Conservation (phyloP, 2,797 vertebrate genomes). For the Acridotheres tristis region DNA sequence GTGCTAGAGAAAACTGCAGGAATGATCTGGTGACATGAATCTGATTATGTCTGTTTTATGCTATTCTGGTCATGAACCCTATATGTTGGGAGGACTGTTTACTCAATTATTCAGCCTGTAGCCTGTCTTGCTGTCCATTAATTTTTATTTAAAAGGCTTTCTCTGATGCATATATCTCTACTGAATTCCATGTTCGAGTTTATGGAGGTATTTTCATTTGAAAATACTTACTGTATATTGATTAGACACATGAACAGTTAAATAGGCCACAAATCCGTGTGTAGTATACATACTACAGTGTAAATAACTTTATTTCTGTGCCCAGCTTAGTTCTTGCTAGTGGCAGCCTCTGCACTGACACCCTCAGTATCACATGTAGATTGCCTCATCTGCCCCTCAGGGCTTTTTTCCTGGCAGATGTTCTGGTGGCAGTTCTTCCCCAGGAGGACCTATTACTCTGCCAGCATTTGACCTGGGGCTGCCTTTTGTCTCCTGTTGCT, state of each 20-base stretch:
- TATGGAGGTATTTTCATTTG: background rate
- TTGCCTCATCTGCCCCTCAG: background rate
- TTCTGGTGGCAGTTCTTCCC: background rate
- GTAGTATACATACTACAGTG: background rate
- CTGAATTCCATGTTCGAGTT: background rate
- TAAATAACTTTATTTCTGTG: background rate
- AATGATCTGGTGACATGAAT: background rate
- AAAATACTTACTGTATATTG: background rate
- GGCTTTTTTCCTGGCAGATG: background rate
- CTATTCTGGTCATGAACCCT: background rate
- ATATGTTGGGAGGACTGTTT: background rate
- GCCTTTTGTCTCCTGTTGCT: slow-evolving; percentile 13
- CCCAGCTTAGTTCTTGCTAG: background rate
- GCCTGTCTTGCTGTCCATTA: background rate
- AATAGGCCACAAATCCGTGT: background rate
- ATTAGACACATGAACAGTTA: background rate
- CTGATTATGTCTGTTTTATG: background rate
- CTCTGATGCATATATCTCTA: background rate
- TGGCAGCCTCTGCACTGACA: background rate
- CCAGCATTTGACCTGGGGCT: background rate
- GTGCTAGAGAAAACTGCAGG: background rate
- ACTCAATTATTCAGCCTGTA: background rate
- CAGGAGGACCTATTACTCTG: background rate
- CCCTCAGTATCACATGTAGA: background rate
- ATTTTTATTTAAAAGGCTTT: background rate